Conservation (phyloP, 2,888 invertebrate genomes). For the Diploptera punctata region DNA sequence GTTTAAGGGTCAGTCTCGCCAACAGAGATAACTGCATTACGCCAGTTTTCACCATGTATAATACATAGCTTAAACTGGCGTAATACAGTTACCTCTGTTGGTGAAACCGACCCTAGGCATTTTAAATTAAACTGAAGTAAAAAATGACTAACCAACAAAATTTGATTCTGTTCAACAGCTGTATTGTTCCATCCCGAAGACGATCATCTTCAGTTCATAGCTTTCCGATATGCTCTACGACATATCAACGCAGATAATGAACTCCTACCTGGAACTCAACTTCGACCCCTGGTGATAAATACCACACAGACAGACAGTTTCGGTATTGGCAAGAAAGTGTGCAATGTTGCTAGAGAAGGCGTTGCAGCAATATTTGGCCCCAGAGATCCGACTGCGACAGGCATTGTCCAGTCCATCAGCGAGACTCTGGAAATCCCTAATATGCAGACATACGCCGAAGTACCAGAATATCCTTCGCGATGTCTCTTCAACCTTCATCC, state of each 20-base stretch:
- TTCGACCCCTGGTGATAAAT: constrained; percentile 51
- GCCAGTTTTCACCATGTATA: no score
- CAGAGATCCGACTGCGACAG: constrained; percentile 67
- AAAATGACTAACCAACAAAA: no score
- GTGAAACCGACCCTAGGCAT: no score
- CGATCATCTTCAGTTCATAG: constrained; percentile 62
- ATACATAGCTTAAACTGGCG: no score
- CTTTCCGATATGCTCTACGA: constrained; percentile 63
- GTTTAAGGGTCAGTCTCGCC: no score
- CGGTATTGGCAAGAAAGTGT: constrained; percentile 56
- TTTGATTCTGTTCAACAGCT: no score
- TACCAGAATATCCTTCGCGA: constrained; percentile 59
- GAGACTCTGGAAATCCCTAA: constrained; percentile 87
- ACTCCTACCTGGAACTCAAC: constrained; percentile 53
- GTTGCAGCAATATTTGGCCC: constrained; percentile 88
- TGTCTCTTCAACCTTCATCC: constrained; percentile 78
- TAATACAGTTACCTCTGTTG: no score
- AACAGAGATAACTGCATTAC: no score
- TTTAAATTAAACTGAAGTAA: no score
- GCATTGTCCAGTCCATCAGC: constrained; percentile 83
- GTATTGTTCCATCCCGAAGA: constrained; percentile 64
- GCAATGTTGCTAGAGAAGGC: constrained; percentile 66
- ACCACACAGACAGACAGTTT: constrained; percentile 47
- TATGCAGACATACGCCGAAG: constrained; percentile 71
- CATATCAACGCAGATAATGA: constrained; percentile 58